These are phyloP conservation scores for Hormaphis cornu DNA, from an alignment of 1,140 invertebrate genomes.

Conservation along the genomic window DNA sequence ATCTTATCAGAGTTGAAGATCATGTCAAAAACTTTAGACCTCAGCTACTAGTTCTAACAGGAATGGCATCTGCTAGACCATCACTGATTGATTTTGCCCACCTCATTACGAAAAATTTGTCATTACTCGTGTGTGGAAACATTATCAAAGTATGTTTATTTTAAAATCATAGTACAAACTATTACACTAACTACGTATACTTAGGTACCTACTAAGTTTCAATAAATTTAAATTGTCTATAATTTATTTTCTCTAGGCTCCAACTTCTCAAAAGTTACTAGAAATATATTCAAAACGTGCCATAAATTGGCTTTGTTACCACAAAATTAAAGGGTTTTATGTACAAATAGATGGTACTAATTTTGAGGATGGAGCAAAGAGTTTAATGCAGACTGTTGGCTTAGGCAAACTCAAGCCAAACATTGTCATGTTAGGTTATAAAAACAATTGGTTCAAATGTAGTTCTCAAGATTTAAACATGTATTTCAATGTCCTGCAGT, in stretches of 20 bases:
- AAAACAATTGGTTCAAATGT: constrained; percentile 75
- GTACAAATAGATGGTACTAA: constrained; percentile 66
- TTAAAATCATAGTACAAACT: too few species aligned
- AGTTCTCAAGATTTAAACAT: constrained; percentile 63
- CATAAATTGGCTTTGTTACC: constrained; percentile 42
- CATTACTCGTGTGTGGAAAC: constrained; percentile 82
- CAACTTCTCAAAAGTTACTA: constrained; percentile 14
- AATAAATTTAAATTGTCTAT: constrained; percentile 33
- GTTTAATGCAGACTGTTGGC: constrained; percentile 66
- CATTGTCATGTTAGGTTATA: constrained; percentile 89
- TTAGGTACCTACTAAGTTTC: too few species aligned
- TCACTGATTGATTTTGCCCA: constrained; percentile 83
- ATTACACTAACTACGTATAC: too few species aligned
- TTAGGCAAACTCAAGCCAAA: constrained; percentile 90
- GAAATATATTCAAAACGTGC: constrained; percentile 15
- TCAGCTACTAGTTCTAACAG: constrained; percentile 75
- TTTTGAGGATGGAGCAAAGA: constrained; percentile 68
- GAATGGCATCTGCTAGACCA: constrained; percentile 68
- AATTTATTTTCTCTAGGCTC: neutral
- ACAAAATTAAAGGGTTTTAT: constrained; percentile 84
- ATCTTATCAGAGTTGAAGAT: constrained; percentile 75
- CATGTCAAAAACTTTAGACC: constrained; percentile 97
- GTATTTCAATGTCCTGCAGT: constrained; percentile 91
- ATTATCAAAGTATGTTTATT: constrained; percentile 58
- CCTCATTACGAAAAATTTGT: constrained; percentile 87